Evolutionary conservation across 2,113 vertebrate genomes (phyloP).

Genomic region (Callipepla californica): DNA sequence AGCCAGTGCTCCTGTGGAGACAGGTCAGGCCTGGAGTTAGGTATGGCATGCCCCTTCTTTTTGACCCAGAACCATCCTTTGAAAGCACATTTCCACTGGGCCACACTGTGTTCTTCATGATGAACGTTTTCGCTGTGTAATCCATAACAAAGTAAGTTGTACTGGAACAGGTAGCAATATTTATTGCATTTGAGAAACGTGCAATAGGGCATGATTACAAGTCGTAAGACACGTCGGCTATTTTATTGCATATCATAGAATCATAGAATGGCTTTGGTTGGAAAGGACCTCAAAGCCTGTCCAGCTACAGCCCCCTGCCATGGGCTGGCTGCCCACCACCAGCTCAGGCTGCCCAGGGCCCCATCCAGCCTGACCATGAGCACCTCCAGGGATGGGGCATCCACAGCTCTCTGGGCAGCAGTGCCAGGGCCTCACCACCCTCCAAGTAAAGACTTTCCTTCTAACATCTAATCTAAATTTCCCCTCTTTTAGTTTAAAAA

Average conservation of each 20-base stretch:
- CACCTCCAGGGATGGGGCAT: background rate
- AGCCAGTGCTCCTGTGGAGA: slow-evolving; percentile 54
- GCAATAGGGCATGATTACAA: slow-evolving; percentile 53
- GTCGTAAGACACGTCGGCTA: background rate
- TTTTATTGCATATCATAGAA: background rate
- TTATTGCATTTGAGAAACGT: slow-evolving; percentile 47
- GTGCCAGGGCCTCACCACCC: background rate
- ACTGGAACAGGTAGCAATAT: slow-evolving; percentile 51
- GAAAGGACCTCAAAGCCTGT: background rate
- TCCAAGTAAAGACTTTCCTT: background rate
- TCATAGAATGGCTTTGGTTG: background rate
- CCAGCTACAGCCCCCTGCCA: background rate
- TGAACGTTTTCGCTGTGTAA: background rate
- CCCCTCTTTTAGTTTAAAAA: background rate
- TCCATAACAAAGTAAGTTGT: background rate
- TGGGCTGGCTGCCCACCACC: background rate
- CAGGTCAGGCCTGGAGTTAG: slow-evolving; percentile 21
- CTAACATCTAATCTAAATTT: background rate
- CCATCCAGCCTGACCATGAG: background rate
- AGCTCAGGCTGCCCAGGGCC: background rate
- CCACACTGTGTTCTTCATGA: background rate
- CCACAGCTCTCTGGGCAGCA: background rate
- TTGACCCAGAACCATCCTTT: background rate
- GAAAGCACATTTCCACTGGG: slow-evolving; percentile 48
- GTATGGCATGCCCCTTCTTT: background rate